phyloP scores from a whole-genome alignment of 1,140 invertebrate genomes.

The Macrostomum lignano region DNA sequence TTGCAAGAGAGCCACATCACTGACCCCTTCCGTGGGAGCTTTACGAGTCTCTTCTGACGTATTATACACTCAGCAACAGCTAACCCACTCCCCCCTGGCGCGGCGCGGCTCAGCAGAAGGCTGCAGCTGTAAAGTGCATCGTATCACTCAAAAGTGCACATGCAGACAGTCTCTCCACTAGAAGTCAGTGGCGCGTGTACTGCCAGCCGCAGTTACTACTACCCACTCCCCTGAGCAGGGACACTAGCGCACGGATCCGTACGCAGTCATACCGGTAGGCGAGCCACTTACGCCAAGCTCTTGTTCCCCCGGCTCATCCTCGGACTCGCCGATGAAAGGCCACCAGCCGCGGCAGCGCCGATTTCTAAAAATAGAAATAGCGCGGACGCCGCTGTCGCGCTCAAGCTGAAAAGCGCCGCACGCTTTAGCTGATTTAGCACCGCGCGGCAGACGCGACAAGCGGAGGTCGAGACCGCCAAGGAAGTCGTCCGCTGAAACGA shows the following conservation, averaged over 20 bases:
- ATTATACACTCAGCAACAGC: too few relatives aligned
- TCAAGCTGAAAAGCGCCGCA: slow-evolving; percentile 49
- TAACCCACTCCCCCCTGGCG: too few relatives aligned
- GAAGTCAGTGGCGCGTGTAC: too few relatives aligned
- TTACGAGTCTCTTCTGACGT: too few relatives aligned
- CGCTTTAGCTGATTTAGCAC: slow-evolving; percentile 21
- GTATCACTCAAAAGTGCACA: too few relatives aligned
- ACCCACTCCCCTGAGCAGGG: too few relatives aligned
- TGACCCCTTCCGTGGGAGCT: too few relatives aligned
- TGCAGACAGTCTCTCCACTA: too few relatives aligned
- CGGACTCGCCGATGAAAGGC: slow-evolving; percentile 32
- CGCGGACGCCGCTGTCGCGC: slow-evolving; percentile 49
- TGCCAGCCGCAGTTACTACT: too few relatives aligned
- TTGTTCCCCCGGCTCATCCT: slow-evolving; percentile 3
- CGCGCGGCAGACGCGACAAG: slow-evolving; percentile 22
- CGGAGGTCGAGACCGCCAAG: slow-evolving; percentile 29
- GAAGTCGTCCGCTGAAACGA: slow-evolving; percentile 31
- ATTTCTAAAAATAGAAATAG: slow-evolving; percentile 63
- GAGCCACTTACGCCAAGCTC: background rate
- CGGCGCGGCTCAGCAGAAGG: too few relatives aligned
- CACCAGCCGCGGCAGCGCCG: slow-evolving; percentile 64
- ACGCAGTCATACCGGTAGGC: background rate
- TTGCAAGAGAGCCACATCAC: slow-evolving; percentile 43
- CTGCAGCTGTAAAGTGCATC: too few relatives aligned
- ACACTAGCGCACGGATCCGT: too few relatives aligned